phyloP scores from a whole-genome alignment of 2,113 vertebrate species.

The Ctenodactylus gundi region DNA sequence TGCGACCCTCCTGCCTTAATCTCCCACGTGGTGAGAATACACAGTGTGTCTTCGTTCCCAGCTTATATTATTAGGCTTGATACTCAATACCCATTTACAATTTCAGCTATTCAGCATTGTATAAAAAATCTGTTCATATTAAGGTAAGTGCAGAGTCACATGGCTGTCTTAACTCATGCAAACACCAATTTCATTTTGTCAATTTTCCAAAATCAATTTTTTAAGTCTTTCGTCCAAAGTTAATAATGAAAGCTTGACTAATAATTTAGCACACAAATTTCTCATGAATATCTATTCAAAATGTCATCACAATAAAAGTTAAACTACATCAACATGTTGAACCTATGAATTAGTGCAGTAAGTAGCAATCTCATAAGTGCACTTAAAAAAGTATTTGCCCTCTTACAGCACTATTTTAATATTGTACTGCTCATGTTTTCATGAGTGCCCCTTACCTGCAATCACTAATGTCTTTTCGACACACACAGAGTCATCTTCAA shows the following conservation, averaged over 20 bases:
- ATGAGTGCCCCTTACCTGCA: background rate
- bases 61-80: background rate
- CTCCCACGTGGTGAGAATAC: background rate
- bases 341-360: background rate
- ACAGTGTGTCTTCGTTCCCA: background rate
- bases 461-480: background rate
- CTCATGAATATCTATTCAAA: background rate
- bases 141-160: background rate
- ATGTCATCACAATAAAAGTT: background rate
- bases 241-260: constrained; percentile 9
- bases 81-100: background rate
- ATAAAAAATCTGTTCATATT: background rate
- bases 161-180: background rate
- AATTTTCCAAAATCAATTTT: background rate
- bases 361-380: background rate
- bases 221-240: background rate
- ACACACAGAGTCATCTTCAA: background rate
- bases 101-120: constrained; percentile 1
- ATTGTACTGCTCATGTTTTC: background rate
- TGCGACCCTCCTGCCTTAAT: background rate
- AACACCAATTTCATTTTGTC: background rate
- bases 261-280: constrained; percentile 20
- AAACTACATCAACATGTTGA: background rate
- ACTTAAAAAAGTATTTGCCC: background rate
- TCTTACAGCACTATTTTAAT: background rate